Evolutionary conservation across 1,140 invertebrate genomes (phyloP).

Genomic region (Oscheius sp.): DNA sequence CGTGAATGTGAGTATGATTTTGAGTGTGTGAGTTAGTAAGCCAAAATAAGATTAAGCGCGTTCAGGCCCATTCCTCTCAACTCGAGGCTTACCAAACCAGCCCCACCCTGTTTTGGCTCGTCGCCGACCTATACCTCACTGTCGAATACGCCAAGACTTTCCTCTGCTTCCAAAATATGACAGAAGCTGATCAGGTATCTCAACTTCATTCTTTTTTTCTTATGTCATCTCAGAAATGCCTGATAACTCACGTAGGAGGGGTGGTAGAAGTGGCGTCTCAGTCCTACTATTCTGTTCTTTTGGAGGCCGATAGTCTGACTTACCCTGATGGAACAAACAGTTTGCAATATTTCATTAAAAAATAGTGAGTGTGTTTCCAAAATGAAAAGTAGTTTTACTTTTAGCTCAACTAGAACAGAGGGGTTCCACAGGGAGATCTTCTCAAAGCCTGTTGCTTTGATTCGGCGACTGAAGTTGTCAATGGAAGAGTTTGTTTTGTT

Average conservation of each 20-base stretch:
- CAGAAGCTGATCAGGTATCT: constrained; percentile 18
- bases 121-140: constrained; percentile 20
- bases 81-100: not conserved
- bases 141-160: constrained; percentile 37
- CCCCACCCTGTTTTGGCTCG: constrained; percentile 21
- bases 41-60: too few relatives aligned
- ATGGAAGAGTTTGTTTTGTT: constrained; percentile 4
- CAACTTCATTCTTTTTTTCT: not conserved
- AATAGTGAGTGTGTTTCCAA: not conserved
- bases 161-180: constrained; percentile 11
- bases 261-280: constrained; percentile 17
- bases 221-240: not conserved
- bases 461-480: not conserved
- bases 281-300: constrained; percentile 21
- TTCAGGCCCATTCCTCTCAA: too few relatives aligned
- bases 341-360: not conserved
- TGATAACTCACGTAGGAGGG: constrained; percentile 18
- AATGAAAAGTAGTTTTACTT: too few relatives aligned
- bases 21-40: too few relatives aligned
- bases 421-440: not conserved
- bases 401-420: not conserved
- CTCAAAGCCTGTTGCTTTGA: not conserved
- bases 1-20: too few relatives aligned
- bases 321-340: constrained; percentile 21
- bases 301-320: constrained; percentile 4